phyloP scores from a whole-genome alignment of 2,113 vertebrate genomes.

The Haplochromis vanheusdeni region DNA sequence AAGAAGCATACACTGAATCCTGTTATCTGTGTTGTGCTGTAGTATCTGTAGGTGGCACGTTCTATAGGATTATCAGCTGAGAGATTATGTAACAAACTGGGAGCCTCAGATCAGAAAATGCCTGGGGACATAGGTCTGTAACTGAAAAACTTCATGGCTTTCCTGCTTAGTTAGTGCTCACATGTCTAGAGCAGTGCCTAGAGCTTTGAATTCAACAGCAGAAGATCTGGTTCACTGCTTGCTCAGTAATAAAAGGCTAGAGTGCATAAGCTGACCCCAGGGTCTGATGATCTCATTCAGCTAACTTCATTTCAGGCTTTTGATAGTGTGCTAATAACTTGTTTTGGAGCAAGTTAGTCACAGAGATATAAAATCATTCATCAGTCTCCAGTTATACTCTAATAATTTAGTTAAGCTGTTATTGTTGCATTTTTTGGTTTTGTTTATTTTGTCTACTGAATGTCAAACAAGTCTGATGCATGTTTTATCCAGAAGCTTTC shows the following conservation, averaged over 20 bases:
- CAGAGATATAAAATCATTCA: neutral
- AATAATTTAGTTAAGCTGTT: neutral
- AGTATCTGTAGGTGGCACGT: neutral
- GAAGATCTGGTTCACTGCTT: constrained; percentile 2
- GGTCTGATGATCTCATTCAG: neutral
- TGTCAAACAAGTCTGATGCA: neutral
- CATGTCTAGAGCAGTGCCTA: neutral
- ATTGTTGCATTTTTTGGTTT: neutral
- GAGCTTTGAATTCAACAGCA: neutral
- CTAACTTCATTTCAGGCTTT: neutral
- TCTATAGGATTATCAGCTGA: neutral
- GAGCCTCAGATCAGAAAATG: neutral
- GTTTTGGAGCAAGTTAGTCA: neutral
- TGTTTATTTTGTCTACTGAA: neutral
- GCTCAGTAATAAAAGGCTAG: neutral
- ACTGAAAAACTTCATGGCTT: neutral
- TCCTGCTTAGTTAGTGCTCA: neutral
- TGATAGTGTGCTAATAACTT: neutral
- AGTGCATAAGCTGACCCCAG: neutral
- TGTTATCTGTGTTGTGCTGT: neutral
- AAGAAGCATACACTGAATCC: neutral
- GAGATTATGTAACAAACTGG: constrained; percentile 9
- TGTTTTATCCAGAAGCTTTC: neutral
- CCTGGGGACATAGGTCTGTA: neutral
- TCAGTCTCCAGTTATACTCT: neutral